Conservation (phyloP, 2,888 invertebrate species). For the Lomographa bimaculata region DNA sequence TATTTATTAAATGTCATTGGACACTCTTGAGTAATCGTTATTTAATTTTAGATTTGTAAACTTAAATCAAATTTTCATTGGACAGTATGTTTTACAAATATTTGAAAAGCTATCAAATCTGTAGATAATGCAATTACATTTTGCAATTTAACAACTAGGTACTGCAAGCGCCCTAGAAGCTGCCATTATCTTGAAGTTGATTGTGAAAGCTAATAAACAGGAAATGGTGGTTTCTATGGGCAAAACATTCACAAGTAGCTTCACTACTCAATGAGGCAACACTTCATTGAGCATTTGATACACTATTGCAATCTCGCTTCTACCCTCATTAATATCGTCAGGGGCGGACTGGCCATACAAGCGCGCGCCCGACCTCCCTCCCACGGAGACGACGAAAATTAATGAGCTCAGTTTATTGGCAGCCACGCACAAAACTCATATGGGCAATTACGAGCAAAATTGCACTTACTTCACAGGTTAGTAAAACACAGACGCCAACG, state of each 20-base stretch:
- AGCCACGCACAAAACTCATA: slow-evolving; percentile 84
- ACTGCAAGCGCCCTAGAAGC: slow-evolving; percentile 48
- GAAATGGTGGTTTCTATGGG: slow-evolving; percentile 49
- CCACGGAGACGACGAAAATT: slow-evolving; percentile 83
- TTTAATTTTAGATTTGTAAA: too few relatives aligned
- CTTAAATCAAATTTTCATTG: too few relatives aligned
- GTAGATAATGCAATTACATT: slow-evolving; percentile 60
- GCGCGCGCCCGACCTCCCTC: slow-evolving; percentile 81
- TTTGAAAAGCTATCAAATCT: slow-evolving; percentile 51
- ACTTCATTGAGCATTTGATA: slow-evolving; percentile 72
- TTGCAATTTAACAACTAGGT: slow-evolving; percentile 50
- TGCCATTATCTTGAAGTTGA: slow-evolving; percentile 36
- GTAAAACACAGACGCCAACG: slow-evolving; percentile 79
- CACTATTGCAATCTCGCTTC: slow-evolving; percentile 82
- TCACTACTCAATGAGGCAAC: slow-evolving; percentile 69
- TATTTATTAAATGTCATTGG: too few relatives aligned
- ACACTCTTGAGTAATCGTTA: too few relatives aligned
- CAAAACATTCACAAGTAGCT: slow-evolving; percentile 72
- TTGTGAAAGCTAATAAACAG: slow-evolving; percentile 23
- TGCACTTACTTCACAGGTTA: slow-evolving; percentile 84
- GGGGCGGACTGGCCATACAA: slow-evolving; percentile 85
- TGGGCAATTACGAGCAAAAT: slow-evolving; percentile 83
- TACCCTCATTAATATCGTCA: slow-evolving; percentile 84
- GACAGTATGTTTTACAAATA: slow-evolving; percentile 13
- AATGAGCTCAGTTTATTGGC: slow-evolving; percentile 84